Evolutionary conservation across 2,113 vertebrate genomes (phyloP).

Genomic region (Glaucidium brasilianum): DNA sequence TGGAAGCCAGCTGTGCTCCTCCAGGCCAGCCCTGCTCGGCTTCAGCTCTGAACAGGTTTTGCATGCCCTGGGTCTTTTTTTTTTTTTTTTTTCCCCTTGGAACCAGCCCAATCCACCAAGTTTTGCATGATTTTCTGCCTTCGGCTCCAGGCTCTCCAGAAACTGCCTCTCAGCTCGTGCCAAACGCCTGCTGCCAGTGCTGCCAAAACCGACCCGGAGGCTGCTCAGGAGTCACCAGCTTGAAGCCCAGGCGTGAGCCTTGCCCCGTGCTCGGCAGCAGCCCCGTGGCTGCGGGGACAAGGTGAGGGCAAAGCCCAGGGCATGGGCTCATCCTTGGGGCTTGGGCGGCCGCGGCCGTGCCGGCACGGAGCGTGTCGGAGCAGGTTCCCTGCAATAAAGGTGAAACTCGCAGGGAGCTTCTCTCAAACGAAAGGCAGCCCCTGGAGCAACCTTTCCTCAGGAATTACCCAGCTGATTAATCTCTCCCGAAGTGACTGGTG

Average conservation of each 20-base stretch:
- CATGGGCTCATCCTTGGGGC: accelerated
- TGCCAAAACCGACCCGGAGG: not conserved
- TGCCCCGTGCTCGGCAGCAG: not conserved
- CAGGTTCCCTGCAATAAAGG: not conserved
- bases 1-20: not conserved
- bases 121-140: not conserved
- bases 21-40: not conserved
- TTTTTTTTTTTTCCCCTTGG: not conserved
- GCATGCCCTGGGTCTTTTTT: not conserved
- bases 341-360: not conserved
- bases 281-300: not conserved
- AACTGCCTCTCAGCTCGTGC: not conserved
- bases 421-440: slow-evolving; percentile 24
- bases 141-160: not conserved
- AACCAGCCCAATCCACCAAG: not conserved
- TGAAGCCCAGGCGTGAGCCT: not conserved
- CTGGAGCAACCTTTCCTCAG: not conserved
- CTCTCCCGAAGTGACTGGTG: not conserved
- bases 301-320: not conserved
- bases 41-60: not conserved
- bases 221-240: not conserved
- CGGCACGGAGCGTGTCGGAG: not conserved
- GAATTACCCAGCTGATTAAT: slow-evolving; percentile 40
- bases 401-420: not conserved
- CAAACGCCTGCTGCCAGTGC: not conserved